Evolutionary conservation across 2,113 vertebrate genomes (phyloP).

Genomic region (Dunckerocampus dactyliophorus): DNA sequence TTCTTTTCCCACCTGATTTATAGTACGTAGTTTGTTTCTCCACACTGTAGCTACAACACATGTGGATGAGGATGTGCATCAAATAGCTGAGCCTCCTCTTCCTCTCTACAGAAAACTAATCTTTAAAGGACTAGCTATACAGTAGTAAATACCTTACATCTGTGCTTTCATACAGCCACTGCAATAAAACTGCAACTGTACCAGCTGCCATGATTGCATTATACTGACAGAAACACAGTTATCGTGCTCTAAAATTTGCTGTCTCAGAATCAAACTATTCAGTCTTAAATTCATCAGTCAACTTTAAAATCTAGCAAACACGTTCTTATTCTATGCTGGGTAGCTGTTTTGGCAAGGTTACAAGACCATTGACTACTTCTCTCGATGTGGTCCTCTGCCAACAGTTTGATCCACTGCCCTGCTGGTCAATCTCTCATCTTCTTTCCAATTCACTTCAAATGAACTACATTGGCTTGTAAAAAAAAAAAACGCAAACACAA

Average conservation of each 20-base stretch:
- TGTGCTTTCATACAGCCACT: neutral
- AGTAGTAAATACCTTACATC: neutral
- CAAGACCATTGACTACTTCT: conserved; percentile 23
- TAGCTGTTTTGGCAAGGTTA: conserved; percentile 16
- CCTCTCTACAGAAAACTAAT: neutral
- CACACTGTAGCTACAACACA: no score
- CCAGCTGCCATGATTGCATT: neutral
- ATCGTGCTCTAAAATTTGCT: neutral
- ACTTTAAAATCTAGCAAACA: conserved; percentile 8
- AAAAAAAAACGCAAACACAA: conserved; percentile 14
- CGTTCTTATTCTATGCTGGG: conserved; percentile 3
- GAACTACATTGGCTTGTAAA: conserved; percentile 22
- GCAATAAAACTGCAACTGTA: neutral
- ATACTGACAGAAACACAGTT: neutral
- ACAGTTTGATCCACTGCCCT: conserved; percentile 19
- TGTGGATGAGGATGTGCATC: no score
- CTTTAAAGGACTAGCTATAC: neutral
- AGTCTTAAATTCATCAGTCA: neutral
- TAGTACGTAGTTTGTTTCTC: no score
- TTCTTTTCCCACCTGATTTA: no score
- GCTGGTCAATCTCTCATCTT: neutral
- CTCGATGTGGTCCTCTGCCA: conserved; percentile 4
- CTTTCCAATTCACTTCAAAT: conserved; percentile 26
- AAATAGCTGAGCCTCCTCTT: no score
- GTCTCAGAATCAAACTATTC: neutral